Conservation (phyloP, 1,140 invertebrate species). For the Dendrolimus kikuchii region DNA sequence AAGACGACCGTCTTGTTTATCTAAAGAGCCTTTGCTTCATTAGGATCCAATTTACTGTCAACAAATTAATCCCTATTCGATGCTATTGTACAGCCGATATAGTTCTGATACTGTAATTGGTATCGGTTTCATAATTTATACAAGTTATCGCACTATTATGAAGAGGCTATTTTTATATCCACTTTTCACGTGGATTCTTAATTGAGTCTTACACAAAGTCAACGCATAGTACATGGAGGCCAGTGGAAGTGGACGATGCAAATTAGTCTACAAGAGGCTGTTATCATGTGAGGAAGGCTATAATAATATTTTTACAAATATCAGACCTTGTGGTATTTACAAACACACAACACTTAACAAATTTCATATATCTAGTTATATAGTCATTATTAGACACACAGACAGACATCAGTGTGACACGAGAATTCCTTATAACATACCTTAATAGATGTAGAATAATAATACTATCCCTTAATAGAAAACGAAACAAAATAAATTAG, state of each 20-base stretch:
- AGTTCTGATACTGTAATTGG: slow-evolving; percentile 2
- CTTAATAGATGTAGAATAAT: too few relatives aligned
- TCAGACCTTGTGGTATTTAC: not conserved
- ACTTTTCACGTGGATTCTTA: too few relatives aligned
- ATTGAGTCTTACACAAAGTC: too few relatives aligned
- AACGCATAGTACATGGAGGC: too few relatives aligned
- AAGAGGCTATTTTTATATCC: too few relatives aligned
- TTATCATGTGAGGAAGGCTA: too few relatives aligned
- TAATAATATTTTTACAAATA: not conserved
- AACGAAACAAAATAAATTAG: not conserved
- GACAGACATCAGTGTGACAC: too few relatives aligned
- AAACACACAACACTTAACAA: not conserved
- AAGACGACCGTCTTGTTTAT: slow-evolving; percentile 69
- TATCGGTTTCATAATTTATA: slow-evolving; percentile 2
- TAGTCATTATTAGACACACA: too few relatives aligned
- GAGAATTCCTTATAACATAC: not conserved
- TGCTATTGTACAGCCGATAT: slow-evolving; percentile 26
- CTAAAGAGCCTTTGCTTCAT: slow-evolving; percentile 69
- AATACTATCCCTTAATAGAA: not conserved
- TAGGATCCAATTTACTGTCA: slow-evolving; percentile 70
- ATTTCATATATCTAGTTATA: too few relatives aligned
- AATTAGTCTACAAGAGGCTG: too few relatives aligned
- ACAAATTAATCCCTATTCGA: slow-evolving; percentile 61
- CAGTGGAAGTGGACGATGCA: too few relatives aligned
- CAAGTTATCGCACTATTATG: not conserved